Evolutionary conservation across 2,113 vertebrate genomes (phyloP).

Genomic region (Glaucidium brasilianum): DNA sequence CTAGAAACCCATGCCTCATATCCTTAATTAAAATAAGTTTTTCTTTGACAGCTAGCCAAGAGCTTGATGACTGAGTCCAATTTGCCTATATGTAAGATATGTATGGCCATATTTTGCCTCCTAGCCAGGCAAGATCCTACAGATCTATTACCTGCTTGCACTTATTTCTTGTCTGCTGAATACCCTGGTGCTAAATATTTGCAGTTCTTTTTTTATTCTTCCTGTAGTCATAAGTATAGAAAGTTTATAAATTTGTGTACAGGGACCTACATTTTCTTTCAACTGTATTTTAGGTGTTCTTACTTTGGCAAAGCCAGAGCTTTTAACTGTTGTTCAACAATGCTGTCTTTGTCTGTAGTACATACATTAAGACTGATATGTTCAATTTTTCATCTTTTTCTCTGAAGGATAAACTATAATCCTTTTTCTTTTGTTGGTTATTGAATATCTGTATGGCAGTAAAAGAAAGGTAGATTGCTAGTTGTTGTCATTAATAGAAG

Average conservation of each 20-base stretch:
- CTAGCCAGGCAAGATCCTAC: neutral
- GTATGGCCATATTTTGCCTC: neutral
- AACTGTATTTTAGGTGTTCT: neutral
- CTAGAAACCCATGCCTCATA: neutral
- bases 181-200: neutral
- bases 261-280: neutral
- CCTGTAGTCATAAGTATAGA: neutral
- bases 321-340: neutral
- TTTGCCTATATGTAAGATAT: neutral
- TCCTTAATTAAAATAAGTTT: neutral
- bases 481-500: neutral
- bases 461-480: neutral
- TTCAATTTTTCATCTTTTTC: neutral
- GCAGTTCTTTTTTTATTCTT: neutral
- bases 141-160: neutral
- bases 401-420: neutral
- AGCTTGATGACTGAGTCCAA: neutral
- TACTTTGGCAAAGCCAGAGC: neutral
- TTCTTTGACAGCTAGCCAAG: neutral
- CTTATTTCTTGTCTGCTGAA: neutral
- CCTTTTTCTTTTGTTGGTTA: neutral
- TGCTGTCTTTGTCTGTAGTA: neutral
- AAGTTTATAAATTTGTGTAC: neutral
- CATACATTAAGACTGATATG: neutral
- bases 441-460: neutral